Conservation (phyloP, 2,113 vertebrate species). For the Gobiocypris rarus region DNA sequence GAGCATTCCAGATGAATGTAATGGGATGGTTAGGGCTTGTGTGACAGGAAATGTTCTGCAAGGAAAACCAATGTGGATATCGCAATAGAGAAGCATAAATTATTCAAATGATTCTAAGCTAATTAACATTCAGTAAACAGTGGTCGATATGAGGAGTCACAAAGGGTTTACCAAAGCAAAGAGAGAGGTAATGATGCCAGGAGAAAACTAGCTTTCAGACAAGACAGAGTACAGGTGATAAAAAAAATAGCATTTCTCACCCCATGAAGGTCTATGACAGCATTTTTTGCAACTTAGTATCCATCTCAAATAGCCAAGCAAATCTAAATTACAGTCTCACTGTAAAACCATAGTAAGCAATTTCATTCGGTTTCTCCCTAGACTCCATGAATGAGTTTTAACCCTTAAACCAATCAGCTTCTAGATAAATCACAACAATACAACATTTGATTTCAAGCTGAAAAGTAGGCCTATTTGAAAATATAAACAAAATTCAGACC, state of each 20-base stretch:
- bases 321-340: neutral
- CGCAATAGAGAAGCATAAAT: slow-evolving; percentile 80
- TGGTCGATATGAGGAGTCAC: slow-evolving; percentile 64
- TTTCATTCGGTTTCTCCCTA: neutral
- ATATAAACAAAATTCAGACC: neutral
- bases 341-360: neutral
- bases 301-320: neutral
- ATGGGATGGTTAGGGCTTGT: slow-evolving; percentile 4
- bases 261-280: neutral
- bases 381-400: too few relatives aligned
- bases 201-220: neutral
- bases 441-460: neutral
- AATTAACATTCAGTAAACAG: slow-evolving; percentile 79
- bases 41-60: slow-evolving; percentile 63
- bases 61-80: slow-evolving; percentile 73
- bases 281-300: neutral
- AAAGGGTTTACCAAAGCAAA: slow-evolving; percentile 49
- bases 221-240: neutral
- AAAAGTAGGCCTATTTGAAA: neutral
- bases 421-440: neutral
- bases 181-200: slow-evolving; percentile 55
- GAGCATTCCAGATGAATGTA: slow-evolving; percentile 26
- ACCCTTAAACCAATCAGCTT: too few relatives aligned
- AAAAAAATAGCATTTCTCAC: neutral
- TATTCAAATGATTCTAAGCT: slow-evolving; percentile 74